Evolutionary conservation across 2,113 vertebrate species (phyloP).

Genomic region (Ramphastos sulfuratus): DNA sequence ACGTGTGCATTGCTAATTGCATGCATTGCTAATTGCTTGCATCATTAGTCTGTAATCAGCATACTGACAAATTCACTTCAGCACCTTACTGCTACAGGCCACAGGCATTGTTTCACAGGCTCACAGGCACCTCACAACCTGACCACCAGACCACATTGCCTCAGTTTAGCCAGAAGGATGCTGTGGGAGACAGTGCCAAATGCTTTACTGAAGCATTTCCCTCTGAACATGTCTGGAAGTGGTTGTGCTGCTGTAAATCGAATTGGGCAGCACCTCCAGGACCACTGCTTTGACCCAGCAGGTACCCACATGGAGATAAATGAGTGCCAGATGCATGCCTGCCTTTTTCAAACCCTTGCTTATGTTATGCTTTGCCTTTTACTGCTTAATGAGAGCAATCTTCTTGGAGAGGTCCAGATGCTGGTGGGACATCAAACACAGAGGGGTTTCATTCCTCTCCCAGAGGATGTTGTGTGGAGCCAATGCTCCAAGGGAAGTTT

Average conservation of each 20-base stretch:
- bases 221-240: neutral
- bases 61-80: neutral
- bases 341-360: neutral
- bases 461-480: neutral
- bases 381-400: accelerated
- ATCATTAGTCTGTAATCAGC: neutral
- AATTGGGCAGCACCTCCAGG: neutral
- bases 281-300: neutral
- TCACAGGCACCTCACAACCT: too few relatives aligned
- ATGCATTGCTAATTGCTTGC: neutral
- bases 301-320: neutral
- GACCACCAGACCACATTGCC: too few relatives aligned
- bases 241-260: neutral
- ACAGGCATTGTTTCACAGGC: neutral
- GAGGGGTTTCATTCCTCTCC: neutral
- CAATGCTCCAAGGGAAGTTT: neutral
- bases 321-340: neutral
- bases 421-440: neutral
- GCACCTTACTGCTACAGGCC: neutral
- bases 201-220: neutral
- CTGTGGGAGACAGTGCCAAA: too few relatives aligned
- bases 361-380: neutral
- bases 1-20: neutral
- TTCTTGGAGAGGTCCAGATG: neutral
- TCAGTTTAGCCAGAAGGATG: too few relatives aligned